These are phyloP conservation scores for Apamea crenata DNA, from an alignment of 2,888 invertebrate genomes.

Conservation along the genomic window DNA sequence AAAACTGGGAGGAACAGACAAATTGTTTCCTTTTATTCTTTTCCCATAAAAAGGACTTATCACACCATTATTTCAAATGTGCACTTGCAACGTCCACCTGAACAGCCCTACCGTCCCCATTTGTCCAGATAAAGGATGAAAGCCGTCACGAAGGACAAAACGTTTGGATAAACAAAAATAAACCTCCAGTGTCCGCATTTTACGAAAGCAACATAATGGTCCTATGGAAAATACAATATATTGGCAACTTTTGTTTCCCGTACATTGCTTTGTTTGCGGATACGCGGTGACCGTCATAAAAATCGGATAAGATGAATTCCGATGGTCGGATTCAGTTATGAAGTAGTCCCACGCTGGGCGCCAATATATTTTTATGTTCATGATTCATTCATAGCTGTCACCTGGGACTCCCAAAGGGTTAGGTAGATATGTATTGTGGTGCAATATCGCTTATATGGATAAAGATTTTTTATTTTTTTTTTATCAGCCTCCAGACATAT, in stretches of 20 bases:
- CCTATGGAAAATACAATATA: slow-evolving; percentile 46
- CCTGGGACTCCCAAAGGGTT: slow-evolving; percentile 36
- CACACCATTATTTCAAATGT: slow-evolving; percentile 36
- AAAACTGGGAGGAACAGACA: not conserved
- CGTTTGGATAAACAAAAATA: slow-evolving; percentile 52
- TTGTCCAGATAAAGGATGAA: slow-evolving; percentile 49
- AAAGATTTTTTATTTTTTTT: not conserved
- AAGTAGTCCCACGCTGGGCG: slow-evolving; percentile 50
- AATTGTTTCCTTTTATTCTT: slow-evolving; percentile 9
- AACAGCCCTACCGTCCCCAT: slow-evolving; percentile 16
- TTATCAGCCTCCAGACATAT: not conserved
- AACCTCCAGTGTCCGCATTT: slow-evolving; percentile 43
- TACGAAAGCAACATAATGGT: slow-evolving; percentile 50
- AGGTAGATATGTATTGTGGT: not conserved
- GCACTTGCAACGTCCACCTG: slow-evolving; percentile 42
- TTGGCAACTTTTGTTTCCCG: slow-evolving; percentile 54
- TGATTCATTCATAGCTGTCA: slow-evolving; percentile 56
- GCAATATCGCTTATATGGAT: not conserved
- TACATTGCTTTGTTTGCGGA: slow-evolving; percentile 52
- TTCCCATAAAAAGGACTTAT: slow-evolving; percentile 19
- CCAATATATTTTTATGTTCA: slow-evolving; percentile 58
- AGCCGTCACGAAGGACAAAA: slow-evolving; percentile 48
- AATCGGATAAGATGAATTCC: slow-evolving; percentile 47
- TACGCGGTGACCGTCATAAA: slow-evolving; percentile 51
- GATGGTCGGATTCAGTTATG: slow-evolving; percentile 49